A percentile compares a stretch with the other conserved stretches of the same genome.
phyloP scores from a whole-genome alignment of 2,113 vertebrate species.

The Cavia aperea region DNA sequence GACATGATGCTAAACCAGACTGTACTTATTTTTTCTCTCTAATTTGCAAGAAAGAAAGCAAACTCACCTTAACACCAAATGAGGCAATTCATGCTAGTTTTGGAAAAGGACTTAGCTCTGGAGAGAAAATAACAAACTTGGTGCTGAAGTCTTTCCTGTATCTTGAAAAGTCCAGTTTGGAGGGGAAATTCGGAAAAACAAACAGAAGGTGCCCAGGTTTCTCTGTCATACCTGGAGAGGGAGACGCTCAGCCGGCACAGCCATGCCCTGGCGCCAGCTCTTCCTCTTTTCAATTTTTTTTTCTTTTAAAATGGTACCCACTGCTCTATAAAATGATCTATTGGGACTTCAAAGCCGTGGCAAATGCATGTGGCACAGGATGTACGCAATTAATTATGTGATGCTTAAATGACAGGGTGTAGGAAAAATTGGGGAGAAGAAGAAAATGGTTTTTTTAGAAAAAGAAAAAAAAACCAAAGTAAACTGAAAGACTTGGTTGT shows the following conservation, averaged over 20 bases:
- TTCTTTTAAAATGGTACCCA: slow-evolving; percentile 74
- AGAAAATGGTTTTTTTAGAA: slow-evolving; percentile 58
- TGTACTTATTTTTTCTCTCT: slow-evolving; percentile 29
- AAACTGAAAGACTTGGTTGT: slow-evolving; percentile 86
- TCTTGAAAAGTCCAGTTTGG: slow-evolving; percentile 77
- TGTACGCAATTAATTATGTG: slow-evolving; percentile 85
- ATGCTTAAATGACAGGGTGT: slow-evolving; percentile 82
- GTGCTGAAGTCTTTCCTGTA: slow-evolving; percentile 76
- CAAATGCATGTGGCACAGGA: slow-evolving; percentile 81
- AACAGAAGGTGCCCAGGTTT: slow-evolving; percentile 78
- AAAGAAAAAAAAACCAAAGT: slow-evolving; percentile 68
- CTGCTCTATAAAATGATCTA: slow-evolving; percentile 80
- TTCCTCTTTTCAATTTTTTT: slow-evolving; percentile 35
- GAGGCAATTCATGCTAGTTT: slow-evolving; percentile 77
- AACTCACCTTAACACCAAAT: slow-evolving; percentile 68
- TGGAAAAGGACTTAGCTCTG: slow-evolving; percentile 72
- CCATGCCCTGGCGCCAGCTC: slow-evolving; percentile 75
- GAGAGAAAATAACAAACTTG: slow-evolving; percentile 77
- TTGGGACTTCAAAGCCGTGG: slow-evolving; percentile 80
- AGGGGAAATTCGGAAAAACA: slow-evolving; percentile 82
- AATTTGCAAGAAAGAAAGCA: slow-evolving; percentile 59
- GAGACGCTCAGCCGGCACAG: slow-evolving; percentile 72
- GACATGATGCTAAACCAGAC: slow-evolving; percentile 80
- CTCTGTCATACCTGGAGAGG: slow-evolving; percentile 83
- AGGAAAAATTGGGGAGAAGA: slow-evolving; percentile 74